Base-by-base conservation (phyloP, 2,797 vertebrate species). In the Cossypha heuglini region DNA sequence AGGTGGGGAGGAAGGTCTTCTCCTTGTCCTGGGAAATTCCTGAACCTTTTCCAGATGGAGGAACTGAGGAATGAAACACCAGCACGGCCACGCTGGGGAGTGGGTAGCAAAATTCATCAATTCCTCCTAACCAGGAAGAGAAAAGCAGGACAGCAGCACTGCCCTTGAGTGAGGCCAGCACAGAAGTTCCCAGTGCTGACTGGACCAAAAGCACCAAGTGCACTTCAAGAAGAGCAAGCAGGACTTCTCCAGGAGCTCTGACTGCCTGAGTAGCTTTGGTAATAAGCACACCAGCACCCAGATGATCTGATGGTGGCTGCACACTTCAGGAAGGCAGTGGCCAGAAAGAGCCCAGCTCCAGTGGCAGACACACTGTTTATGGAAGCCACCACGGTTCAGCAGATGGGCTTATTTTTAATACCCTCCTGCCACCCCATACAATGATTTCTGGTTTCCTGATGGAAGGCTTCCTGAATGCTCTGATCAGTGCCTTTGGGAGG, bases 401-500 rank as follows among this genome's bases (percentile, higher is more conserved):
- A 59, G 54, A 38, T 24, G 54, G 52, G 31, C 29, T 88, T 85
- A 33, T 54, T 86, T 94, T 86, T 62, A 90, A 92, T 62, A 72
- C 37, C 54, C 63, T 94, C 52, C 72, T 79, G 74, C 54, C 69
- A 77, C 57, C 54, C 71, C 69, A 59, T 37, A 42, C 28, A 31
- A 80, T 86, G 75, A 76, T 59, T 94, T 59, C 86, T 87, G 76
- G 33, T 62, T 73, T 87, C 69, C 90, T 84, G 69, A 88, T 37
- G 76, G 86, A 90, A 90, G 33, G 58, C 43, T 85, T 83, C 83
- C 40, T 24, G 51, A 61, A 74, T 0, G 16, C 68, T 85, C 68
- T 66, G 86, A 62, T 84, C 66, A 58, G 64, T 7, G 16, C 73
- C 78, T 94, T 46, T 86, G 90, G 93, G 88, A 81, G 4, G 43